Evolutionary conservation across 2,797 vertebrate species (phyloP).

Genomic region (Mormyrus proboscirostris): DNA sequence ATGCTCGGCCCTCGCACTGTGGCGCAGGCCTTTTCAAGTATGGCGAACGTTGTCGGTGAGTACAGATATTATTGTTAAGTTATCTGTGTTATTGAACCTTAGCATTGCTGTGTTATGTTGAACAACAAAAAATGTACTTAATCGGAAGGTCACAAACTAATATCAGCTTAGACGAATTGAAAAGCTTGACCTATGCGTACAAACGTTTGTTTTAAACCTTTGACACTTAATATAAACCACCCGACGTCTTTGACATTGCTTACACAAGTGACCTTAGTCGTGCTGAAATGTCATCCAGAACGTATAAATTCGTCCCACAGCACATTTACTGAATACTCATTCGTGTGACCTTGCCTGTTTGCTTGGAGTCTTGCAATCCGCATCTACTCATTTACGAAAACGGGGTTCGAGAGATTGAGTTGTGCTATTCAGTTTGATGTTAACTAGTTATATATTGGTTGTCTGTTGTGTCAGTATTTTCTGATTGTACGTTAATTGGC

Average conservation of each 20-base stretch:
- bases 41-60: slow-evolving; percentile 15
- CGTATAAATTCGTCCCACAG: neutral
- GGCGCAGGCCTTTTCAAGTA: neutral
- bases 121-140: neutral
- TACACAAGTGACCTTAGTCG: neutral
- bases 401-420: neutral
- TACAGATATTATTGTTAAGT: neutral
- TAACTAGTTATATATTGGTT: neutral
- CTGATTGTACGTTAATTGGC: neutral
- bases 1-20: neutral
- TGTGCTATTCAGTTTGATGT: neutral
- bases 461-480: neutral
- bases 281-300: neutral
- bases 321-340: neutral
- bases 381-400: neutral
- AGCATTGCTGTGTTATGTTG: neutral
- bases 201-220: neutral
- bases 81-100: neutral
- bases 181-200: neutral
- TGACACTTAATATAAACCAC: neutral
- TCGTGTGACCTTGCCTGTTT: neutral
- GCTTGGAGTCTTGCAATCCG: neutral
- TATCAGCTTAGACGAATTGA: neutral
- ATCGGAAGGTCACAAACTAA: neutral
- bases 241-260: neutral